phyloP scores from a whole-genome alignment of 2,888 invertebrate genomes.

The Ferrisia virgata region DNA sequence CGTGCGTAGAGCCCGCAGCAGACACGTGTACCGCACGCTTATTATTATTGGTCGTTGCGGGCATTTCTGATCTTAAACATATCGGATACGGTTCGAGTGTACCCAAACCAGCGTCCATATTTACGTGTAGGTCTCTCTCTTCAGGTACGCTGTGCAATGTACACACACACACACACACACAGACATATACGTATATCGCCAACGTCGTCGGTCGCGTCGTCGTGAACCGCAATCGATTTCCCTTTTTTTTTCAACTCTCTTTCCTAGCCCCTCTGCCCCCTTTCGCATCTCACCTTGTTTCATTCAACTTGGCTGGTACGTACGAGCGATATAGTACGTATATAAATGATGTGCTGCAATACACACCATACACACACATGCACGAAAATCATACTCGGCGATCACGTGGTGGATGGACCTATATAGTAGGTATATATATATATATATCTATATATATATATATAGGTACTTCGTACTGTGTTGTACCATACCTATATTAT shows the following conservation, averaged over 20 bases:
- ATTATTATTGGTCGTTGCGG: neutral
- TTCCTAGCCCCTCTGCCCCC: neutral
- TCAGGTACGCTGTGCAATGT: too few species aligned
- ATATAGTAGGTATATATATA: too few species aligned
- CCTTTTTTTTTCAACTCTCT: neutral
- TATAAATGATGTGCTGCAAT: too few species aligned
- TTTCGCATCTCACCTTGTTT: neutral
- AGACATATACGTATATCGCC: too few species aligned
- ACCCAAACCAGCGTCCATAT: neutral
- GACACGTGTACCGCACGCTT: neutral
- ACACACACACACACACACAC: too few species aligned
- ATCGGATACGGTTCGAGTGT: neutral
- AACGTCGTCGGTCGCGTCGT: too few species aligned
- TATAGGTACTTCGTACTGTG: too few species aligned
- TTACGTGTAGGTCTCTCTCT: too few species aligned
- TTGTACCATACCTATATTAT: too few species aligned
- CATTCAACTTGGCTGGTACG: neutral
- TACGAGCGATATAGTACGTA: neutral
- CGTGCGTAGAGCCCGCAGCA: too few species aligned
- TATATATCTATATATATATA: too few species aligned
- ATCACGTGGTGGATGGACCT: neutral
- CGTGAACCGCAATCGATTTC: neutral
- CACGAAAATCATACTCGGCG: neutral
- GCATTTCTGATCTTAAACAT: neutral
- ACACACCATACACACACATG: too few species aligned